These are phyloP conservation scores for Sebastes hubbsi DNA, from an alignment of 2,797 vertebrate genomes.

Conservation along the genomic window DNA sequence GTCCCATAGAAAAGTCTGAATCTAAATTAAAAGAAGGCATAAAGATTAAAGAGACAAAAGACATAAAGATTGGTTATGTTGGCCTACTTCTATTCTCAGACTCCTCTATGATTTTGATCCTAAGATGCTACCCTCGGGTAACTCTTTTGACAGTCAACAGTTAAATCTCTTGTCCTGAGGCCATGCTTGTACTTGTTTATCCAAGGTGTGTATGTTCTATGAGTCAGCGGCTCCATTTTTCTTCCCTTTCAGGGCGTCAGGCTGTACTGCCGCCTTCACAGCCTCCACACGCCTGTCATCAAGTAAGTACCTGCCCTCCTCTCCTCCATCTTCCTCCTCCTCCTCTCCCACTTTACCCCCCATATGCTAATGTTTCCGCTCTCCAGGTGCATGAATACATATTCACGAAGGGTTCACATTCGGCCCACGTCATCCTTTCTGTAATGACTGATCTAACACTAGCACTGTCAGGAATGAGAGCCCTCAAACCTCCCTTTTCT, in stretches of 20 bases:
- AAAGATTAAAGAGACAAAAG: neutral
- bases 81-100: neutral
- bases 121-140: slow-evolving; percentile 25
- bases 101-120: slow-evolving; percentile 1
- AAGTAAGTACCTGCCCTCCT: slow-evolving; percentile 89
- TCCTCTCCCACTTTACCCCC: neutral
- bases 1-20: neutral
- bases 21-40: neutral
- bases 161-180: slow-evolving; percentile 34
- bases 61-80: neutral
- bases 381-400: slow-evolving; percentile 66
- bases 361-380: slow-evolving; percentile 28
- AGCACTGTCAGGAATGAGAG: slow-evolving; percentile 29
- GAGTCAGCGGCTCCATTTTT: slow-evolving; percentile 59
- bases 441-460: slow-evolving; percentile 41
- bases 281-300: slow-evolving; percentile 92
- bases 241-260: slow-evolving; percentile 88
- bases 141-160: slow-evolving; percentile 27
- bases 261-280: slow-evolving; percentile 96
- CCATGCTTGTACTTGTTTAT: slow-evolving; percentile 60
- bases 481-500: slow-evolving; percentile 5
- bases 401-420: slow-evolving; percentile 63
- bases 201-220: slow-evolving; percentile 62
- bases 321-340: neutral
- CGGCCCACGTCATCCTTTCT: slow-evolving; percentile 22